Evolutionary conservation across 2,113 vertebrate species (phyloP).

Genomic region (Stegastes partitus): DNA sequence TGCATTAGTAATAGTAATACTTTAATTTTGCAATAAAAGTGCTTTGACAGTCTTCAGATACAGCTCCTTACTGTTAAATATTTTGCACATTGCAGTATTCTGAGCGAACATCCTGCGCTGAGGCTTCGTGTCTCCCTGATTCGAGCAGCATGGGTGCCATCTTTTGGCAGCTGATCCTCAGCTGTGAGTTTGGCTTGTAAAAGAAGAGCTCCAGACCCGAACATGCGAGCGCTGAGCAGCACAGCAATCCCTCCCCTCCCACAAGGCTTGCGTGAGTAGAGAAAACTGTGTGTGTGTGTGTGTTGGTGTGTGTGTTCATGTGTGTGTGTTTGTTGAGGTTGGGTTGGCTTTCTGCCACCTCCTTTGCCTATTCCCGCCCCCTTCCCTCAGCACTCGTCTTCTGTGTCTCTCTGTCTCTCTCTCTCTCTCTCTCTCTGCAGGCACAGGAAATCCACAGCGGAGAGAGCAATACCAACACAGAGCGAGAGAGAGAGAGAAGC

Average conservation of each 20-base stretch:
- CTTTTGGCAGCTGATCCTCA: constrained; percentile 62
- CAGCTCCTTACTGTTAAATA: no score
- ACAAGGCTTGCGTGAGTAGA: constrained; percentile 85
- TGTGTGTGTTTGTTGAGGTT: constrained; percentile 68
- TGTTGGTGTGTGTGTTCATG: constrained; percentile 65
- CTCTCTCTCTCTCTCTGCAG: constrained; percentile 22
- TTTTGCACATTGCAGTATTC: no score
- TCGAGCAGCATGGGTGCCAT: constrained; percentile 64
- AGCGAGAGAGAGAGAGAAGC: constrained; percentile 78
- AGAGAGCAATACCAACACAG: constrained; percentile 68
- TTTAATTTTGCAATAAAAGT: no score
- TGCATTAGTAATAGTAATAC: no score
- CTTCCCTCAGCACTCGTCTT: constrained; percentile 55
- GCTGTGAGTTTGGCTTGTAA: constrained; percentile 36
- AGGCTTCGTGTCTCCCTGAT: background rate
- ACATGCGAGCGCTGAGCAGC: constrained; percentile 58
- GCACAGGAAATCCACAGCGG: constrained; percentile 84
- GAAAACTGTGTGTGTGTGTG: constrained; percentile 66
- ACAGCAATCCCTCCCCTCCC: constrained; percentile 62
- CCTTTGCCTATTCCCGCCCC: constrained; percentile 76
- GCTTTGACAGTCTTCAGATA: no score
- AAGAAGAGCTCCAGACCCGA: constrained; percentile 55
- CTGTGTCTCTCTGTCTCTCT: constrained; percentile 29
- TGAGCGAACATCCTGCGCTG: background rate
- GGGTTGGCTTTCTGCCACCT: constrained; percentile 79